Evolutionary conservation across 2,113 vertebrate genomes (phyloP).

Genomic region (Callipepla californica): DNA sequence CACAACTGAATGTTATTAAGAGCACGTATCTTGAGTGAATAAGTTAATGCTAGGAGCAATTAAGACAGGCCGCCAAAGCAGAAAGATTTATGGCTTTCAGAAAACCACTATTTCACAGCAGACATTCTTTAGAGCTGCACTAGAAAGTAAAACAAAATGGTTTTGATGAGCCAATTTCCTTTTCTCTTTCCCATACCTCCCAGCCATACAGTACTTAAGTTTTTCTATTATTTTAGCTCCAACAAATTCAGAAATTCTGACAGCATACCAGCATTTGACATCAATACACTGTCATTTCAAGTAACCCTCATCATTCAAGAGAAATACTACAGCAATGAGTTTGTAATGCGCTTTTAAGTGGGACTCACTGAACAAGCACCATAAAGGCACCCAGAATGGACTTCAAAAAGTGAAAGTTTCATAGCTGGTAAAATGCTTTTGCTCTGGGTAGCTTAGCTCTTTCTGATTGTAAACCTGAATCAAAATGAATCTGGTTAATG

Average conservation of each 20-base stretch:
- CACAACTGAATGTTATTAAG: not conserved
- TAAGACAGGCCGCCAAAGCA: constrained; percentile 12
- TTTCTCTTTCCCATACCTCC: not conserved
- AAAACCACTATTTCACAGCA: constrained; percentile 34
- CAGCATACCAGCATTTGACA: not conserved
- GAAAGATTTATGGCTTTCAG: constrained; percentile 41
- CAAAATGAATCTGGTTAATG: constrained; percentile 74
- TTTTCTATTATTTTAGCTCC: constrained; percentile 20
- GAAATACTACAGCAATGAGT: not conserved
- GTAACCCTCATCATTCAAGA: constrained; percentile 4
- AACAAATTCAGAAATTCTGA: constrained; percentile 9
- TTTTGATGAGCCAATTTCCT: not conserved
- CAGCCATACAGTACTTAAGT: not conserved
- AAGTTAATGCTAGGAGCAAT: constrained; percentile 26
- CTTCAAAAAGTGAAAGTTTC: constrained; percentile 19
- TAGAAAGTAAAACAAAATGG: not conserved
- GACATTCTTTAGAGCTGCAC: constrained; percentile 21
- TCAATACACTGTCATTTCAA: not conserved
- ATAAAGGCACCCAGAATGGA: not conserved
- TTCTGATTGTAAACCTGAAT: constrained; percentile 43
- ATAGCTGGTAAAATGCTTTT: constrained; percentile 20
- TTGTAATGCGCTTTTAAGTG: constrained; percentile 7
- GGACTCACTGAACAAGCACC: not conserved
- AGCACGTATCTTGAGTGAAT: not conserved
- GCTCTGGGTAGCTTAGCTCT: not conserved